These are phyloP conservation scores for Drosophila varians DNA, from an alignment of 1,140 invertebrate species.

Conservation along the genomic window DNA sequence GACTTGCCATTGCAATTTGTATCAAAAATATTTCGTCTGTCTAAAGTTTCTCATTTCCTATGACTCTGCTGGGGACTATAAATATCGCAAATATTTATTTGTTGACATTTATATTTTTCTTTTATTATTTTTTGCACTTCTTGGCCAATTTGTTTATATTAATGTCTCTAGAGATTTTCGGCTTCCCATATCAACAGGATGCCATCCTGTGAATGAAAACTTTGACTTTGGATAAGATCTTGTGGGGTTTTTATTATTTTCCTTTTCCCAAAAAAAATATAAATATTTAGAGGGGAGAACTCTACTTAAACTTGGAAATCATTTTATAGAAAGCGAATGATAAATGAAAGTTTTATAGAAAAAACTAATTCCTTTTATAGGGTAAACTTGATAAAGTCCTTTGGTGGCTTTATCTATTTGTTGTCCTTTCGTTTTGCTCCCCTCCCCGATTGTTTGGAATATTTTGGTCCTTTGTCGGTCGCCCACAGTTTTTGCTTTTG, in stretches of 20 bases:
- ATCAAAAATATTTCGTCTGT: conserved; percentile 13
- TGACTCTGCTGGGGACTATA: conserved; percentile 17
- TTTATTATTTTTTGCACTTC: conserved; percentile 35
- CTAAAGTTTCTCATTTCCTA: conserved; percentile 12
- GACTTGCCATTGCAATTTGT: conserved; percentile 17
- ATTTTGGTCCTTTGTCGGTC: conserved; percentile 1
- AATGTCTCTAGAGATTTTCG: conserved; percentile 54
- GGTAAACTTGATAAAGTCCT: neutral
- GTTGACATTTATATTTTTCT: conserved; percentile 51
- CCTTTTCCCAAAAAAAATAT: conserved; percentile 10
- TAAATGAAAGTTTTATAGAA: neutral
- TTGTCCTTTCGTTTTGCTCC: neutral
- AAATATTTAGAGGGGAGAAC: neutral
- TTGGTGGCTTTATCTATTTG: neutral
- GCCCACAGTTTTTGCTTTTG: conserved; percentile 10
- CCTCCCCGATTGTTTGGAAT: neutral
- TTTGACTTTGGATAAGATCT: conserved; percentile 11
- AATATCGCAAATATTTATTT: conserved; percentile 31
- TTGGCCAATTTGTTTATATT: conserved; percentile 59
- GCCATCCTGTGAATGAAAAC: neutral
- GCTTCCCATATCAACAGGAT: conserved; percentile 43
- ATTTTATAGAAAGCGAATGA: neutral
- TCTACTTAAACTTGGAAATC: too few relatives aligned
- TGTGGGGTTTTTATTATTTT: conserved; percentile 18
- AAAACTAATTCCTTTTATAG: neutral